Conservation (phyloP, 2,888 invertebrate species). For the Odiellus spinosus region DNA sequence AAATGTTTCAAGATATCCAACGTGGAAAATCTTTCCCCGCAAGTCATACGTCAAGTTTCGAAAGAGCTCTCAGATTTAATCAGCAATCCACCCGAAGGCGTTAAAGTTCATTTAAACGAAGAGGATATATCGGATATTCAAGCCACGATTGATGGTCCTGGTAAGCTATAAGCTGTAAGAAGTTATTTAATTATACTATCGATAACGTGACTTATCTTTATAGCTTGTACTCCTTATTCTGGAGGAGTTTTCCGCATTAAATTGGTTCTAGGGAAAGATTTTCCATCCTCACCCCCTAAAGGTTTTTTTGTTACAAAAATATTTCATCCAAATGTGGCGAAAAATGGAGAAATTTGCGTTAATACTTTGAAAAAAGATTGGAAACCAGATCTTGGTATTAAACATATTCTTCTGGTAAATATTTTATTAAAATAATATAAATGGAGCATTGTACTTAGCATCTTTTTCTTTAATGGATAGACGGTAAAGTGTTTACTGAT, state of each 20-base stretch:
- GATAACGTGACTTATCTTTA: no score
- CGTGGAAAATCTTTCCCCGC: constrained; percentile 87
- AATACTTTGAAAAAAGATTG: constrained; percentile 92
- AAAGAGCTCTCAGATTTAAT: constrained; percentile 73
- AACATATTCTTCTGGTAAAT: constrained; percentile 69
- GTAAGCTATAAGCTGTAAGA: constrained; percentile 31
- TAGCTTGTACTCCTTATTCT: constrained; percentile 79
- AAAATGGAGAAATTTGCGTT: constrained; percentile 89
- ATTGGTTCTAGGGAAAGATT: constrained; percentile 75
- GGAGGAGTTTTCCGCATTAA: constrained; percentile 79
- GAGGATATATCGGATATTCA: constrained; percentile 87
- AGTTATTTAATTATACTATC: background rate
- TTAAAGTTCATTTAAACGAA: constrained; percentile 73
- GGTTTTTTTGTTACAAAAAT: constrained; percentile 83
- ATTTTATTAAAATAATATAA: no score
- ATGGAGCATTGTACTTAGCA: background rate
- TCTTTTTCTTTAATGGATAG: constrained; percentile 31
- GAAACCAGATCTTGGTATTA: constrained; percentile 87
- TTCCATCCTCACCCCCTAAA: constrained; percentile 80
- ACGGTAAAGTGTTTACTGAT: constrained; percentile 89
- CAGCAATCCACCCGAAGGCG: constrained; percentile 71
- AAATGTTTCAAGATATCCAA: constrained; percentile 54
- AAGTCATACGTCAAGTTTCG: constrained; percentile 69
- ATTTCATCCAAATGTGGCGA: constrained; percentile 91
- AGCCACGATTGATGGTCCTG: constrained; percentile 78